These are phyloP conservation scores for Papilio helenus DNA, from an alignment of 1,140 invertebrate species.

Conservation along the genomic window DNA sequence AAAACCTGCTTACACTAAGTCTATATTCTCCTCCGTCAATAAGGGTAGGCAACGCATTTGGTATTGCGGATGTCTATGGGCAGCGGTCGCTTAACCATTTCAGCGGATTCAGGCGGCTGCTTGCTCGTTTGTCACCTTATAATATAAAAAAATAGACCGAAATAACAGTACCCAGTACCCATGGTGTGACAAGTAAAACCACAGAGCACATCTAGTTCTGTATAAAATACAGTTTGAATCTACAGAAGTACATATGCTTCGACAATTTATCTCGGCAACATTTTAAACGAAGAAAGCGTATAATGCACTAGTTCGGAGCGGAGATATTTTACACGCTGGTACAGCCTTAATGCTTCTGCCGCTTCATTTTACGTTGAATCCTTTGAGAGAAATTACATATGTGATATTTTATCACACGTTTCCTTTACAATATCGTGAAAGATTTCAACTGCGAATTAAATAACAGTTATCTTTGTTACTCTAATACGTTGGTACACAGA, in stretches of 20 bases:
- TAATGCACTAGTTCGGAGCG: conserved; percentile 10
- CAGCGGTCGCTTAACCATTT: no score
- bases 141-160: no score
- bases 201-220: background rate
- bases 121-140: no score
- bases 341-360: conserved; percentile 9
- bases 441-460: background rate
- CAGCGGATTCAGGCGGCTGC: no score
- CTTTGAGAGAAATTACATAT: conserved; percentile 14
- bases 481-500: no score
- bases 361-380: conserved; percentile 20
- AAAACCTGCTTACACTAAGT: background rate
- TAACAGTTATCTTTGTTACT: no score
- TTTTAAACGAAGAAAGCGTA: conserved; percentile 21
- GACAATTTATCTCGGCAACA: conserved; percentile 17
- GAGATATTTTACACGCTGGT: conserved; percentile 15
- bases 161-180: no score
- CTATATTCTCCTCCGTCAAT: no score
- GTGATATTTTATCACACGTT: background rate
- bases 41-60: no score
- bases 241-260: conserved; percentile 12
- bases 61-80: no score
- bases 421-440: background rate
- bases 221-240: background rate
- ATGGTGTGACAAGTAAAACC: background rate